Conservation (phyloP, 2,888 invertebrate genomes). For the Anthophora plumipes region DNA sequence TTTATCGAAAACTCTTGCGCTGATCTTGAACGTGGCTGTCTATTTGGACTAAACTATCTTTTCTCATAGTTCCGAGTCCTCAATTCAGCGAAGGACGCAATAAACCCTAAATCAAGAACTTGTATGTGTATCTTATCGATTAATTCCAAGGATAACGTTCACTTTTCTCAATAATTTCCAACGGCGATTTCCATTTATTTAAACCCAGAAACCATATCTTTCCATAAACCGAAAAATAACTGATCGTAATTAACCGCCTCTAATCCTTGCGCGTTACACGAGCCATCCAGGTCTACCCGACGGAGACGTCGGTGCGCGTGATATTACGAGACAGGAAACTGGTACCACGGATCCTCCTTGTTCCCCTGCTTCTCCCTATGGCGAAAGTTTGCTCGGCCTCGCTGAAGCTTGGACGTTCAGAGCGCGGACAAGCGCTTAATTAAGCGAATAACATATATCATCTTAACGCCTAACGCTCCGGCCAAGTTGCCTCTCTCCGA, state of each 20-base stretch:
- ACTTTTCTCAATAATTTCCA: too few species aligned
- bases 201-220: background rate
- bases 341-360: conserved; percentile 38
- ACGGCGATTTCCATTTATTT: too few species aligned
- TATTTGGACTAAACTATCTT: too few species aligned
- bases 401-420: conserved; percentile 72
- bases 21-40: too few species aligned
- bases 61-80: too few species aligned
- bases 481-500: conserved; percentile 56
- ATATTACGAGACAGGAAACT: conserved; percentile 51
- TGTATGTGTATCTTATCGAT: too few species aligned
- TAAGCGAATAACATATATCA: conserved; percentile 83
- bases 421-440: conserved; percentile 82
- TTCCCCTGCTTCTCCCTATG: conserved; percentile 14
- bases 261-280: conserved; percentile 21
- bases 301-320: conserved; percentile 5
- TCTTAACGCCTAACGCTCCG: conserved; percentile 74
- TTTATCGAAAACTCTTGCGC: too few species aligned
- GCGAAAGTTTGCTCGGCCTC: conserved; percentile 70
- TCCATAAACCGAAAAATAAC: conserved; percentile 30
- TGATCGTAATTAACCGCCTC: conserved; percentile 47
- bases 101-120: too few species aligned
- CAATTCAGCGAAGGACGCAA: too few species aligned
- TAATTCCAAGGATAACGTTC: too few species aligned
- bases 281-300: conserved; percentile 4